These are phyloP conservation scores for Indicator maculatus DNA, from an alignment of 2,113 vertebrate species.

Conservation along the genomic window DNA sequence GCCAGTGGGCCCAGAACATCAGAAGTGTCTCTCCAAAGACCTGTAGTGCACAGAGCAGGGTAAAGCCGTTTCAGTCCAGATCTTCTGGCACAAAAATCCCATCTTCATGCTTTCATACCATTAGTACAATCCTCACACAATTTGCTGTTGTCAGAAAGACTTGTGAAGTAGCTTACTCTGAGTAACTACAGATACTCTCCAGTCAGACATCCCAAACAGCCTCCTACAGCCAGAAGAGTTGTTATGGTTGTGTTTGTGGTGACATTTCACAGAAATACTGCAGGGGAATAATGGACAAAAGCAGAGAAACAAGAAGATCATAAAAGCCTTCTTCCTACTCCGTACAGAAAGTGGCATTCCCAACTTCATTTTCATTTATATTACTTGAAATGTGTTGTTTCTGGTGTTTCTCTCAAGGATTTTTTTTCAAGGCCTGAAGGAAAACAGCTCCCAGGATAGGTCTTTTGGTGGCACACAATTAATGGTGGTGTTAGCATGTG, in stretches of 20 bases:
- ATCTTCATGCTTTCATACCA: background rate
- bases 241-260: background rate
- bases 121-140: background rate
- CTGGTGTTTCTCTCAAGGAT: background rate
- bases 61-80: background rate
- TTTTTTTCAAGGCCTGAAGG: background rate
- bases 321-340: background rate
- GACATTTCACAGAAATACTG: slow-evolving; percentile 8
- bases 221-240: background rate
- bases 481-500: background rate
- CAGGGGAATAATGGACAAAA: background rate
- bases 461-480: background rate
- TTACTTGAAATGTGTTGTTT: background rate
- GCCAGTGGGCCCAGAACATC: background rate
- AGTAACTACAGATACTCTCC: background rate
- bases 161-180: background rate
- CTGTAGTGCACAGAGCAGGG: accelerated
- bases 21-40: background rate
- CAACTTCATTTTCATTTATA: background rate
- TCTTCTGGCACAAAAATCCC: background rate
- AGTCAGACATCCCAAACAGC: background rate
- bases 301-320: background rate
- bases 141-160: slow-evolving; percentile 10
- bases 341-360: background rate
- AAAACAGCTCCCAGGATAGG: background rate